These are phyloP conservation scores for Bombus huntii DNA, from an alignment of 1,140 invertebrate species.

Conservation along the genomic window DNA sequence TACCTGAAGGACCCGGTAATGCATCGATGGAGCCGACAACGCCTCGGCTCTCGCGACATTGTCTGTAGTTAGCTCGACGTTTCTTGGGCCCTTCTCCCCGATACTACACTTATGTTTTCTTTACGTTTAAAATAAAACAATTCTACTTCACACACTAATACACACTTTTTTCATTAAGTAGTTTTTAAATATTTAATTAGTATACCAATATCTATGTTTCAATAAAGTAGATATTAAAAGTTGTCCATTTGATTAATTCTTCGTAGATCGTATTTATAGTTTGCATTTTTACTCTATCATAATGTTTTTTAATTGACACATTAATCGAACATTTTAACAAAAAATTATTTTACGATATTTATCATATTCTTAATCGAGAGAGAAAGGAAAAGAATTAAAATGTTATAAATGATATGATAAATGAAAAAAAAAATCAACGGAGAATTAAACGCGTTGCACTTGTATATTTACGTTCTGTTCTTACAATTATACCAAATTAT, in stretches of 20 bases:
- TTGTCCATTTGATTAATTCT: neutral
- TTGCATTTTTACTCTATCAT: no score
- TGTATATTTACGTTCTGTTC: no score
- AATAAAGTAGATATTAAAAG: neutral
- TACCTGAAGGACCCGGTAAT: no score
- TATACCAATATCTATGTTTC: no score
- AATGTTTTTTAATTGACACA: constrained; percentile 7
- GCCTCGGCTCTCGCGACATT: no score
- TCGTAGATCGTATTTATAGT: neutral
- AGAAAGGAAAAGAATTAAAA: neutral
- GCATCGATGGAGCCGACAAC: no score
- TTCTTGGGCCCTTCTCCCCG: no score
- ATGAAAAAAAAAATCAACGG: neutral
- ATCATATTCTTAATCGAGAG: neutral
- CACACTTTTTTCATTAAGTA: no score
- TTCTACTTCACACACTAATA: neutral
- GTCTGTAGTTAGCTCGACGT: no score
- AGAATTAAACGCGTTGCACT: neutral
- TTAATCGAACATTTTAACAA: neutral
- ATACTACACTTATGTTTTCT: neutral
- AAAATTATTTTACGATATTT: neutral
- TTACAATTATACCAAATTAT: no score
- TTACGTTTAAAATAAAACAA: neutral
- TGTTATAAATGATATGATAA: neutral
- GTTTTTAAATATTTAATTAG: neutral